These are phyloP conservation scores for Campoplex nolae DNA, from an alignment of 2,888 invertebrate species.

Conservation along the genomic window DNA sequence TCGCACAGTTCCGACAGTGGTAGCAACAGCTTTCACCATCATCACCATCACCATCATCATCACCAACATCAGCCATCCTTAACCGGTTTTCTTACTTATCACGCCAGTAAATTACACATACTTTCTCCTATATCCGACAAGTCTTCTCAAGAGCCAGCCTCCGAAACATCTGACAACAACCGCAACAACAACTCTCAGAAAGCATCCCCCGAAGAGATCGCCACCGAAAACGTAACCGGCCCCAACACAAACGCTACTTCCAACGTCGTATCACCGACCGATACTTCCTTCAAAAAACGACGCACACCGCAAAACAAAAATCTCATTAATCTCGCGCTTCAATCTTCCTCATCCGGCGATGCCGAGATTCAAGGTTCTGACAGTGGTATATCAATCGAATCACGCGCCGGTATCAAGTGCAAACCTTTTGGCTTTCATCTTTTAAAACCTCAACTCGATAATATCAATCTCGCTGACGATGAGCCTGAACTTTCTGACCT, in stretches of 20 bases:
- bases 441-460: slow-evolving; percentile 86
- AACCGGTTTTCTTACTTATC: slow-evolving; percentile 89
- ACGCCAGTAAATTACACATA: slow-evolving; percentile 92
- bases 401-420: slow-evolving; percentile 91
- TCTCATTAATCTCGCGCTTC: slow-evolving; percentile 88
- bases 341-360: slow-evolving; percentile 88
- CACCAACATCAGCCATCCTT: slow-evolving; percentile 85
- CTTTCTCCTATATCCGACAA: slow-evolving; percentile 96
- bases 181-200: slow-evolving; percentile 92
- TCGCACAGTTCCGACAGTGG: slow-evolving; percentile 94
- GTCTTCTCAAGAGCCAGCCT: slow-evolving; percentile 94
- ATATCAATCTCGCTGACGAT: slow-evolving; percentile 80
- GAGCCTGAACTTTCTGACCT: slow-evolving; percentile 91
- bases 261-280: slow-evolving; percentile 79
- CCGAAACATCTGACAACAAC: slow-evolving; percentile 93
- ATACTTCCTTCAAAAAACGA: slow-evolving; percentile 86
- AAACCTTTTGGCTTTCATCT: slow-evolving; percentile 87
- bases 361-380: slow-evolving; percentile 94
- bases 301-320: slow-evolving; percentile 92
- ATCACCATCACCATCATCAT: slow-evolving; percentile 86
- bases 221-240: slow-evolving; percentile 81
- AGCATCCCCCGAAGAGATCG: slow-evolving; percentile 89
- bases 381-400: slow-evolving; percentile 95
- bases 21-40: slow-evolving; percentile 87
- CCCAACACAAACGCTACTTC: slow-evolving; percentile 71